Conservation (phyloP, 2,797 vertebrate genomes). For the Spinus olivaceus region DNA sequence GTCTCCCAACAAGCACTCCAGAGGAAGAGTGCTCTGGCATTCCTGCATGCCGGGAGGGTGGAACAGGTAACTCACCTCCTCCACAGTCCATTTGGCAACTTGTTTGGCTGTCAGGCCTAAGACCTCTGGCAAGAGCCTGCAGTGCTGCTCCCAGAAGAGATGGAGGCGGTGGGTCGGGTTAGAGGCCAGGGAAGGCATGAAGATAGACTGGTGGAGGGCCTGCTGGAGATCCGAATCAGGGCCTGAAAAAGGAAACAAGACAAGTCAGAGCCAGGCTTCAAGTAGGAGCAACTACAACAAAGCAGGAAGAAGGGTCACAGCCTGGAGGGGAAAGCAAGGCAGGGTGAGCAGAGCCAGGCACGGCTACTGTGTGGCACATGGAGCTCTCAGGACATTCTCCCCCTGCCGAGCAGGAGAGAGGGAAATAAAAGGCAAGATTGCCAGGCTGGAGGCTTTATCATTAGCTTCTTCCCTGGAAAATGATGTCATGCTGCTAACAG, state of each 20-base stretch:
- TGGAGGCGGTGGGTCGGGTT: conserved; percentile 78
- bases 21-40: not conserved
- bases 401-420: not conserved
- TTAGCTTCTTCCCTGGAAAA: conserved; percentile 53
- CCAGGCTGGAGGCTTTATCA: conserved; percentile 3
- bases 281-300: not conserved
- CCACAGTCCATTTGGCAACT: conserved; percentile 87
- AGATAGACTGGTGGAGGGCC: conserved; percentile 90
- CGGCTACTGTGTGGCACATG: not conserved
- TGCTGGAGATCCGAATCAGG: conserved; percentile 80
- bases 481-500: conserved; percentile 59
- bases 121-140: conserved; percentile 90
- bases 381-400: not conserved
- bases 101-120: conserved; percentile 87
- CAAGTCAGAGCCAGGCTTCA: not conserved
- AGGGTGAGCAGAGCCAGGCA: not conserved
- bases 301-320: not conserved
- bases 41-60: not conserved
- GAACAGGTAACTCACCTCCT: conserved; percentile 81
- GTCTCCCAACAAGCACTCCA: not conserved
- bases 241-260: conserved; percentile 35
- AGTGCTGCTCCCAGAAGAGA: conserved; percentile 92
- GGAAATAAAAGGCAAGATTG: not conserved
- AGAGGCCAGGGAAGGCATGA: conserved; percentile 83
- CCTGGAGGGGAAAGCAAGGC: not conserved